phyloP scores from a whole-genome alignment of 2,888 invertebrate species.

The Ectemnius continuus region DNA sequence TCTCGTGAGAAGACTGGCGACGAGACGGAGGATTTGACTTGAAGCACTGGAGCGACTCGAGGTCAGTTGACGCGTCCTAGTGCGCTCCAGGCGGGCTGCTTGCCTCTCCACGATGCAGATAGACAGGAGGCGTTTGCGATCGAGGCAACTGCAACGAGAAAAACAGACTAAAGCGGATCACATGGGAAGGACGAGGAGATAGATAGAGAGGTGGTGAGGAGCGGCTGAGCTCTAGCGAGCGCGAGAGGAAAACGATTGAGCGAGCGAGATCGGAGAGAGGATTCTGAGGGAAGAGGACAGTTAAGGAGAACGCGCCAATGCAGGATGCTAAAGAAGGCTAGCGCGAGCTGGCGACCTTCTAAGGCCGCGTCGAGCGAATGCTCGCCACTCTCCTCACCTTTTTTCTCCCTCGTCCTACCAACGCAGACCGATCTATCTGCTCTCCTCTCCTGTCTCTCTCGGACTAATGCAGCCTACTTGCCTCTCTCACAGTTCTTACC shows the following conservation, averaged over 20 bases:
- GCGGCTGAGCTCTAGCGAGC: background rate
- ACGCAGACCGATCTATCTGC: constrained; percentile 36
- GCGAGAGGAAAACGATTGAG: background rate
- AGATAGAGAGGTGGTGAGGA: background rate
- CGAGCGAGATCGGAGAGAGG: constrained; percentile 7
- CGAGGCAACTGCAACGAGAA: constrained; percentile 24
- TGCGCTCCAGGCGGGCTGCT: too few species aligned
- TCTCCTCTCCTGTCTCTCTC: constrained; percentile 14
- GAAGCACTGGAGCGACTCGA: too few species aligned
- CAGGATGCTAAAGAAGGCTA: constrained; percentile 75
- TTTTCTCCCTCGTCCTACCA: constrained; percentile 54
- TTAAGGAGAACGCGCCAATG: constrained; percentile 38
- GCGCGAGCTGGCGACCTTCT: constrained; percentile 74
- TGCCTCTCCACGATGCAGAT: constrained; percentile 39
- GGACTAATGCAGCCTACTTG: background rate
- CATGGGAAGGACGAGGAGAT: constrained; percentile 4
- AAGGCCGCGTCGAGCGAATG: constrained; percentile 70
- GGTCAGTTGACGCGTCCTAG: constrained; percentile 26
- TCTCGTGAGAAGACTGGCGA: too few species aligned
- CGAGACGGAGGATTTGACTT: too few species aligned
- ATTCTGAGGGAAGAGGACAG: constrained; percentile 14
- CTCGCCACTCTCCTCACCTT: constrained; percentile 63
- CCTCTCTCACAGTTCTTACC: constrained; percentile 50
- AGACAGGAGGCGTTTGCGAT: constrained; percentile 39
- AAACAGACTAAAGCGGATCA: constrained; percentile 23